Conservation (phyloP, 2,113 vertebrate genomes). For the Thalassarche chlororhynchos region DNA sequence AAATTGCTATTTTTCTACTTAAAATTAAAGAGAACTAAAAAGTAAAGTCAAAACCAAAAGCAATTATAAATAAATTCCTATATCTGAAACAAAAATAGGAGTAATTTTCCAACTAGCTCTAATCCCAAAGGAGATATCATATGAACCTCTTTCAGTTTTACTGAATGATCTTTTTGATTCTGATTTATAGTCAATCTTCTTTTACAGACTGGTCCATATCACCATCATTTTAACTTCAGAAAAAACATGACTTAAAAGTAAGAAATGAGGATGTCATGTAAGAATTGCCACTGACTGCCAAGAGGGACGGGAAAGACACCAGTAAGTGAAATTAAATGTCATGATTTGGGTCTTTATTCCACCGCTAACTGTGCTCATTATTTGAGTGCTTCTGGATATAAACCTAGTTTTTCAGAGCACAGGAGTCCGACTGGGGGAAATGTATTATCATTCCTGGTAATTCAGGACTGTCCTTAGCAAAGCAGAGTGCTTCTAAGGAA, state of each 20-base stretch:
- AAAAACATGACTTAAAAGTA: background rate
- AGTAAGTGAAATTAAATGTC: background rate
- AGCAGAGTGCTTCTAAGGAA: background rate
- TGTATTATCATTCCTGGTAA: background rate
- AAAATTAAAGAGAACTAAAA: background rate
- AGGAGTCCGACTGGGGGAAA: background rate
- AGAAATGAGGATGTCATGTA: background rate
- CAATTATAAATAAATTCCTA: background rate
- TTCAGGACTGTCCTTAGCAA: background rate
- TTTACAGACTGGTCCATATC: background rate
- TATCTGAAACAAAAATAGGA: background rate
- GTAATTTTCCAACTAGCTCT: background rate
- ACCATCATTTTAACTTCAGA: background rate
- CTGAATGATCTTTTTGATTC: background rate
- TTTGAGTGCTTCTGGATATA: background rate
- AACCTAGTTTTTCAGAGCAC: background rate
- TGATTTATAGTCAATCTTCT: background rate
- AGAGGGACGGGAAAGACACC: background rate
- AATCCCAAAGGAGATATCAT: background rate
- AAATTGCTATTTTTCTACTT: background rate
- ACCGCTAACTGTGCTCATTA: background rate
- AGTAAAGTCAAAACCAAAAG: background rate
- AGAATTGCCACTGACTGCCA: background rate
- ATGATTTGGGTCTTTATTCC: background rate
- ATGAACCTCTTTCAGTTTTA: background rate